Evolutionary conservation across 2,888 invertebrate species (phyloP), one percentile per base, ranked within the genome.

Genomic region (Protodeltote pygarga): DNA sequence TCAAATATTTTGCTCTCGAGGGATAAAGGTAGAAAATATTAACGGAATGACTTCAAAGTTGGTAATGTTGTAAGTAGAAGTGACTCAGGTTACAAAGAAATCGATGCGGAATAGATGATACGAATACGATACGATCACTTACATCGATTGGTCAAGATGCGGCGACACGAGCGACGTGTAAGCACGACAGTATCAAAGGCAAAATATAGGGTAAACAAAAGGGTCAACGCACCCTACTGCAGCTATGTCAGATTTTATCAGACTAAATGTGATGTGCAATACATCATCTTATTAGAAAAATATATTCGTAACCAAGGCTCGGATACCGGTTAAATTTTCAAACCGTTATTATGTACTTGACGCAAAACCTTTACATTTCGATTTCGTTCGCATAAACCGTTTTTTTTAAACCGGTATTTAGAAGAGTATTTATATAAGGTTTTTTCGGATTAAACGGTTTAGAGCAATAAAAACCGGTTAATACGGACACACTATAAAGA

Each of bases 221-320:
- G 62, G 73, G 72, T 75, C 69, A 74, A 49, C 55, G 72, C 40
- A 62, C 74, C n/a, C n/a, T n/a, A n/a, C n/a, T n/a, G 62, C 54
- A 40, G 40, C 28, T 46, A 47, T 48, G 53, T 34, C 53, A 50
- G 27, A 57, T 63, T 63, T 55, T 46, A 65, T 57, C 51, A 59
- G 45, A 58, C 24, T n/a, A n/a, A n/a, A n/a, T n/a, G n/a, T n/a
- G n/a, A n/a, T n/a, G n/a, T n/a, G n/a, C n/a, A n/a, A n/a, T n/a
- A n/a, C n/a, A n/a, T n/a, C n/a, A n/a, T n/a, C n/a, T n/a, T n/a
- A n/a, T n/a, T n/a, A n/a, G n/a, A n/a, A n/a, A n/a, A n/a, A n/a
- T n/a, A n/a, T n/a, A n/a, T n/a, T n/a, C n/a, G n/a, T n/a, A n/a
- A n/a, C n/a, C n/a, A n/a, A n/a, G n/a, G n/a, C n/a, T n/a, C n/a